Evolutionary conservation across 2,113 vertebrate genomes (phyloP).

Genomic region (Ia io): DNA sequence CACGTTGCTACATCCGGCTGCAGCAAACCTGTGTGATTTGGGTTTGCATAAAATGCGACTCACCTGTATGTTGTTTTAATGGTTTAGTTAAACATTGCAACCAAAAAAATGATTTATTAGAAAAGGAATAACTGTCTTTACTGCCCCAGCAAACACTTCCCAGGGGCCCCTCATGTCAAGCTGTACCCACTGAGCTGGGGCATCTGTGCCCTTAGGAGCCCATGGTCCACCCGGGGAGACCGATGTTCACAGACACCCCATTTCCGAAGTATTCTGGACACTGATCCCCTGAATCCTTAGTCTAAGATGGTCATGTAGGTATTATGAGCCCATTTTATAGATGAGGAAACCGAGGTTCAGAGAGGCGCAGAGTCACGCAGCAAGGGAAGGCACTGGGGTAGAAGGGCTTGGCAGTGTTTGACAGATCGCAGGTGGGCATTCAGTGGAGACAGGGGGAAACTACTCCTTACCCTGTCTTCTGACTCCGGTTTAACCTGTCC

Average conservation of each 20-base stretch:
- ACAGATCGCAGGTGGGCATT: rapidly evolving
- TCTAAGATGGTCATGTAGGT: rapidly evolving
- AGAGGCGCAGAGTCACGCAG: rapidly evolving
- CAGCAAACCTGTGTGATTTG: not conserved
- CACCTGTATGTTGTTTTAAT: not conserved
- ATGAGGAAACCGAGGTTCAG: not conserved
- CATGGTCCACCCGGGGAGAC: rapidly evolving
- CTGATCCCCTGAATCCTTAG: rapidly evolving
- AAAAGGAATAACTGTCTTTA: not conserved
- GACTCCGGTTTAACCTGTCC: not conserved
- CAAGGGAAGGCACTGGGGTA: rapidly evolving
- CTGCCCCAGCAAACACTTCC: not conserved
- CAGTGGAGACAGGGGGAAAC: rapidly evolving
- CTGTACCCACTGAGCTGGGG: not conserved
- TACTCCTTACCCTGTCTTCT: rapidly evolving
- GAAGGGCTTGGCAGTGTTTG: rapidly evolving
- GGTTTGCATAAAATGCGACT: not conserved
- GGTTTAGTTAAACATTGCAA: not conserved
- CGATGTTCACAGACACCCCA: rapidly evolving
- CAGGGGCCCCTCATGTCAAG: not conserved
- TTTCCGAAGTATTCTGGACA: not conserved
- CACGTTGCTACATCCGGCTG: rapidly evolving
- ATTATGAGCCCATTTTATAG: not conserved
- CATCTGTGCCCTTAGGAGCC: not conserved
- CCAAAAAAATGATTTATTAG: not conserved